Evolutionary conservation across 2,797 vertebrate species (phyloP), one percentile per base, ranked within the genome.

Genomic region (Sarcophilus harrisii): DNA sequence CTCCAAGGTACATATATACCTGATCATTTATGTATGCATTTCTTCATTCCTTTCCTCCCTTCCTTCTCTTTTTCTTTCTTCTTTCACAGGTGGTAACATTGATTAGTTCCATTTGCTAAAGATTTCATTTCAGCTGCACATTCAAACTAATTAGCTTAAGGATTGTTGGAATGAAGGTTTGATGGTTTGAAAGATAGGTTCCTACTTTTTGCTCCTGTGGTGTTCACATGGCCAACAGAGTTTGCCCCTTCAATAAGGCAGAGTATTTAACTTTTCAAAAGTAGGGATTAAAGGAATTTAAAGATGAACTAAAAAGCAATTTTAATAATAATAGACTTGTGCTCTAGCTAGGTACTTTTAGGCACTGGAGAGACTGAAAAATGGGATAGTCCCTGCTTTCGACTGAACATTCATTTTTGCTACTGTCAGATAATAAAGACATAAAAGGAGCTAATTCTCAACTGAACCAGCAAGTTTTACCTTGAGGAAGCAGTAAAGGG

Each of bases 21-120:
- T 16, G 57, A 0, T 73, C n/a, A 81, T 81, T 81, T 81, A 81
- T 81, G n/a, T 54, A 0, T 91, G 11, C 57, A 38, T 93, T 57
- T 52, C 2, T 81, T 4, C 1, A 18, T 92, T 94, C 28, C 0
- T 38, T 49, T 90, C 66, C 81, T 92, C 21, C 49, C n/a, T 96
- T 16, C 32, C 32, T 38, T 73, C 32, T 73, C 5, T 4, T 16
- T 73, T 38, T 24, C n/a, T 10, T 38, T 73, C n/a, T 81, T 81
- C 66, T 81, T 81, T 93, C 90, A 52, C 90, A 92, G 90, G 89
- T 93, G 73, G 81, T 21, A 38, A 55, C 24, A 58, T 93, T 96
- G 95, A 92, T 94, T 90, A 95, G 1, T 90, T 21, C 29, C 59
- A 58, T 90, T 95, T 95, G 45, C 81, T 66, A 58, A 92, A 73